phyloP scores from a whole-genome alignment of 2,113 vertebrate genomes.

The Elaphurus davidianus region DNA sequence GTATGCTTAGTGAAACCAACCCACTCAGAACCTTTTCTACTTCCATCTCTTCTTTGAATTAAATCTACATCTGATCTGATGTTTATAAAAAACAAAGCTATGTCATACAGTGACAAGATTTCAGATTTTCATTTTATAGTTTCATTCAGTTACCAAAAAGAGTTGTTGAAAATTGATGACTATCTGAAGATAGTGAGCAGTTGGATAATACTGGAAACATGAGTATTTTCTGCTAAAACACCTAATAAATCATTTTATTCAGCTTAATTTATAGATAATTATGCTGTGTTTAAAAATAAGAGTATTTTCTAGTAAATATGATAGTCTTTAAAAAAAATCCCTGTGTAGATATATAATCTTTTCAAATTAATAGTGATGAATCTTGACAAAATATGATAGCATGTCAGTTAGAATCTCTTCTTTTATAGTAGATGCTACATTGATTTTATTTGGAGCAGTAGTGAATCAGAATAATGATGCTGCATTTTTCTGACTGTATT shows the following conservation, averaged over 20 bases:
- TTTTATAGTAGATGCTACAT: background rate
- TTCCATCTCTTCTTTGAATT: background rate
- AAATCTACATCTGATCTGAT: background rate
- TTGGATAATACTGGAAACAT: background rate
- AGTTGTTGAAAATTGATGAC: background rate
- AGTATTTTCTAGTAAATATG: background rate
- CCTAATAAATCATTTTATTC: background rate
- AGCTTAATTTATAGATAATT: background rate
- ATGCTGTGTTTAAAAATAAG: background rate
- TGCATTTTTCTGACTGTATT: background rate
- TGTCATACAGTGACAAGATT: background rate
- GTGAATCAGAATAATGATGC: background rate
- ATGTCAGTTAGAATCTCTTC: background rate
- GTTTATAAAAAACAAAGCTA: background rate
- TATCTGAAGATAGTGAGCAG: background rate
- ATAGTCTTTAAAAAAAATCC: background rate
- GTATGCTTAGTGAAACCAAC: background rate
- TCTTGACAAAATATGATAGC: background rate
- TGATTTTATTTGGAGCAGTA: background rate
- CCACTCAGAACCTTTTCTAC: background rate
- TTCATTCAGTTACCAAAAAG: background rate
- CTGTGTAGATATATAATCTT: background rate
- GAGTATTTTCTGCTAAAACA: background rate
- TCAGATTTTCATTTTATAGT: background rate
- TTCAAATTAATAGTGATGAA: background rate